Base-by-base conservation (phyloP, 2,797 vertebrate genomes). In the Chaenodraco wilsoni region DNA sequence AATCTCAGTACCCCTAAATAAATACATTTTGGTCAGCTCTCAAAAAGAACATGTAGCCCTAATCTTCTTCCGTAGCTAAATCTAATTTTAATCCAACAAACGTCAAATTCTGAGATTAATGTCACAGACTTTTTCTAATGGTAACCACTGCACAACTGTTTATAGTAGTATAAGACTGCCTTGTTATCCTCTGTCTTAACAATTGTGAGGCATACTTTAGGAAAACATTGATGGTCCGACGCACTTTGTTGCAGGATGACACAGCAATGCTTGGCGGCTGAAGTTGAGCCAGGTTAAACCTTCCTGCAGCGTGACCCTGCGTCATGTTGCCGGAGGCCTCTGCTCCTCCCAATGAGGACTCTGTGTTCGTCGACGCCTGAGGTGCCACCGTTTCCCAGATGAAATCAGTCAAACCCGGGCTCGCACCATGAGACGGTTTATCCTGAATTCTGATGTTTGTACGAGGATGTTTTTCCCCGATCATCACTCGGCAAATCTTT, bases 261-360 rank as follows among this genome's bases (percentile, higher is more conserved):
- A 0, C 7, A 16, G 41, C 43, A 49, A 45, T 44, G 55, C 13
- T 3, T 31, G 3, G 31, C 44, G 16, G 68, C 40, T 37, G 16
- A 61, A 46, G 23, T 52, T 33, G 44, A 44, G 45, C 2, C 58
- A 7, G n/a, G 46, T 55, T 45, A 8, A 19, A 33, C 31, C 57
- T 44, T 63, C 55, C 41, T 72, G 15, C 12, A 11, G 50, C 63
- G 44, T 56, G 51, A 57, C 57, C 49, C 69, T 61, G 64, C 27
- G n/a, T 69, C 61, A 52, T 65, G 45, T 69, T 49, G 41, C 74
- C 21, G 2, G 14, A 62, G 50, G 62, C 33, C 72, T 13, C 17
- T 17, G 43, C 44, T 16, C 8, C 52, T 62, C 63, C 52, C 68
- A 78, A 78, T 44, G 69, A 79, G 69, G 50, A 54, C n/a, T 27